phyloP scores from a whole-genome alignment of 2,113 vertebrate species.

The Peromyscus leucopus region DNA sequence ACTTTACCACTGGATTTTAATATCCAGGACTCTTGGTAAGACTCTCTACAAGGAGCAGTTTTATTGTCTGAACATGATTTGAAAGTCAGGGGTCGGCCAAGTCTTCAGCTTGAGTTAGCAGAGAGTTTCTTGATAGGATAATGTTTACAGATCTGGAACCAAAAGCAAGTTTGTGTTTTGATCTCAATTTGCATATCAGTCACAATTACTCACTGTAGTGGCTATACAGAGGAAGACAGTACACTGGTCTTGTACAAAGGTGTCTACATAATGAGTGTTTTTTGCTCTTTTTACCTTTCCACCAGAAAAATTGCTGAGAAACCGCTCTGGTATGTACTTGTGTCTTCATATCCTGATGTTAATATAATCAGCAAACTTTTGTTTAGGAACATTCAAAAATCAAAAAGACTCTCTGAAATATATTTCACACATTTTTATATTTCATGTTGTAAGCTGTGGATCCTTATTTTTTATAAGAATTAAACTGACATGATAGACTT shows the following conservation, averaged over 20 bases:
- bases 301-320: not conserved
- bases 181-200: slow-evolving; percentile 5
- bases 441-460: not conserved
- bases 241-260: not conserved
- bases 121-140: slow-evolving; percentile 18
- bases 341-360: slow-evolving; percentile 28
- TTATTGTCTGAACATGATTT: slow-evolving; percentile 15
- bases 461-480: slow-evolving; percentile 29
- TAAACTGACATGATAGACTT: not conserved
- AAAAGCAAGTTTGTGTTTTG: slow-evolving; percentile 54
- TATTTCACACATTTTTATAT: not conserved
- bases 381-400: slow-evolving; percentile 15
- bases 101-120: not conserved
- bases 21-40: slow-evolving; percentile 23
- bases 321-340: not conserved
- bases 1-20: not conserved
- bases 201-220: slow-evolving; percentile 8
- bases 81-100: not conserved
- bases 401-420: not conserved
- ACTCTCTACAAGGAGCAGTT: slow-evolving; percentile 21
- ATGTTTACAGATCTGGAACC: slow-evolving; percentile 8
- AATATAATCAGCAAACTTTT: slow-evolving; percentile 20
- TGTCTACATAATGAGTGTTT: not conserved
- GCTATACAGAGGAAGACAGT: slow-evolving; percentile 17
- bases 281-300: not conserved